A percentile compares a stretch with the other conserved stretches of the same genome.
Evolutionary conservation across 2,888 invertebrate genomes (phyloP).

Genomic region (Tachina lurida): DNA sequence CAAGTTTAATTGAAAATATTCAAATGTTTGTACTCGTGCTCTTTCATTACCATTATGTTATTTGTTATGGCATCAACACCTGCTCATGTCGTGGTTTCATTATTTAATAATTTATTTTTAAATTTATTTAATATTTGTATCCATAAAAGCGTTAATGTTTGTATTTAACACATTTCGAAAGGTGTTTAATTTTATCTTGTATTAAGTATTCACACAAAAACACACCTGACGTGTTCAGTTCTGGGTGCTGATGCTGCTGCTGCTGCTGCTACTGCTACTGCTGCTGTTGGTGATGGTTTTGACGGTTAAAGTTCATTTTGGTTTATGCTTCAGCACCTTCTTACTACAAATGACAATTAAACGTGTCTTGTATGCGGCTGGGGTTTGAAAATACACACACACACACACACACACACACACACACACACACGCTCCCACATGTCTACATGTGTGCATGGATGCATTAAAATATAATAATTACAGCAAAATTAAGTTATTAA

Average conservation of each 20-base stretch:
- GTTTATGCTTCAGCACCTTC: conserved; percentile 67
- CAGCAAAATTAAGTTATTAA: not conserved
- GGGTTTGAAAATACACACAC: not conserved
- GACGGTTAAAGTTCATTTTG: conserved; percentile 68
- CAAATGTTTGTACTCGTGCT: not conserved
- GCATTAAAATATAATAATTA: conserved; percentile 12
- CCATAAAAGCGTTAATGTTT: not conserved
- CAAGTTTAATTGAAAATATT: not conserved
- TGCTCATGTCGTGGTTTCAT: conserved; percentile 37
- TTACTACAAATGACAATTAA: conserved; percentile 59
- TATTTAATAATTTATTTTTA: not conserved
- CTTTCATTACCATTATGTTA: not conserved
- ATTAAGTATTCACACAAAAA: conserved; percentile 50
- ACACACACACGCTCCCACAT: not conserved
- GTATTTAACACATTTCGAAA: conserved; percentile 26
- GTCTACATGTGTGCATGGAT: not conserved
- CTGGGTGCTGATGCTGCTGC: not conserved
- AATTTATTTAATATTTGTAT: conserved; percentile 2
- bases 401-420: not conserved
- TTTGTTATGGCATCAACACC: not conserved
- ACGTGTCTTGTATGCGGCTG: conserved; percentile 47
- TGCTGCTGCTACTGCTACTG: not conserved
- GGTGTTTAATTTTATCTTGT: conserved; percentile 50
- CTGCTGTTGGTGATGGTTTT: conserved; percentile 44
- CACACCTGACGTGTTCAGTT: conserved; percentile 30